Evolutionary conservation across 2,888 invertebrate species (phyloP).

Genomic region (Drosophila recens): DNA sequence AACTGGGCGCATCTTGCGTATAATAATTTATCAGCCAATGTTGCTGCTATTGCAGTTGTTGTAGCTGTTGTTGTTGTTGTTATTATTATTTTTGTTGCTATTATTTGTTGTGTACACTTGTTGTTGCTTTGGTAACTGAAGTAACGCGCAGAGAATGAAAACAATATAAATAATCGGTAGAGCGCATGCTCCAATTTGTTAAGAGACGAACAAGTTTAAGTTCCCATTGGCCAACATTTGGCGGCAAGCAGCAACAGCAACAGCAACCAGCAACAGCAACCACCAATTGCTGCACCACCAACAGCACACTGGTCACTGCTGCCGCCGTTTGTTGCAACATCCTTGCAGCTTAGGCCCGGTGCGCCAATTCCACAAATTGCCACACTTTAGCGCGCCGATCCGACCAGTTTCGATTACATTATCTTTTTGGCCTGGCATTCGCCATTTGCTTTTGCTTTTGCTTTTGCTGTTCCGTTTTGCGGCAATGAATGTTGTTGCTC

Average conservation of each 20-base stretch:
- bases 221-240: slow-evolving; percentile 51
- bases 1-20: slow-evolving; percentile 37
- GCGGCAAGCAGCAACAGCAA: slow-evolving; percentile 15
- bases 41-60: slow-evolving; percentile 7
- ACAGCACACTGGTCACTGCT: slow-evolving; percentile 43
- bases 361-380: slow-evolving; percentile 72
- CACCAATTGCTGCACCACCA: slow-evolving; percentile 10
- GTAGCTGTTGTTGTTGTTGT: neutral
- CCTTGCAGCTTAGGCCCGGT: slow-evolving; percentile 48
- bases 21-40: slow-evolving; percentile 35
- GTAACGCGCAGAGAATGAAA: slow-evolving; percentile 18
- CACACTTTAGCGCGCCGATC: slow-evolving; percentile 68
- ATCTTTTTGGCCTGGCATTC: slow-evolving; percentile 61
- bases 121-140: slow-evolving; percentile 18
- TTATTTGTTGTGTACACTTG: neutral
- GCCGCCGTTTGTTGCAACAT: slow-evolving; percentile 61
- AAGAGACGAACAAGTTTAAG: slow-evolving; percentile 57
- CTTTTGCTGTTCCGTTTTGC: slow-evolving; percentile 74
- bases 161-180: slow-evolving; percentile 12
- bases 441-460: slow-evolving; percentile 58
- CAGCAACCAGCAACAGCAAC: neutral
- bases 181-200: slow-evolving; percentile 42
- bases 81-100: neutral
- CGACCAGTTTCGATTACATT: slow-evolving; percentile 80
- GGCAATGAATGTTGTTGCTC: slow-evolving; percentile 76